Base-by-base conservation (phyloP, 2,888 invertebrate genomes). In the Fragum fragum region DNA sequence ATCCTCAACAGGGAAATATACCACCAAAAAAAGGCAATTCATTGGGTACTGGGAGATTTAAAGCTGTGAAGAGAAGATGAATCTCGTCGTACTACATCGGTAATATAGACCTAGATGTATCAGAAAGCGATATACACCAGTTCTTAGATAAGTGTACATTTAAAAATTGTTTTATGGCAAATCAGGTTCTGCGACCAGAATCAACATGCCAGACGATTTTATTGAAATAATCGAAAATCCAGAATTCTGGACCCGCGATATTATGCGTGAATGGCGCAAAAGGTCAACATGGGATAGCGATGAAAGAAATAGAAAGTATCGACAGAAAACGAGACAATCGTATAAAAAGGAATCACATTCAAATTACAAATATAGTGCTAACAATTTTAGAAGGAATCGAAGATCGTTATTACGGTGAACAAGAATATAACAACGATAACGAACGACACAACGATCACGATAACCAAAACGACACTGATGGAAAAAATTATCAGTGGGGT, bases 201-300 rank as follows among this genome's bases (percentile, higher is more conserved):
- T 39, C 26, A 68, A 68, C 16, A 3, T 68, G 18, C 42, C 36
- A 6, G 36, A 29, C 23, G 23, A 68, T 14, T 68, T 39, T 21
- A 29, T 14, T 39, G 42, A 42, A 23, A 39, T 3, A 68, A 16
- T 68, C 14, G 68, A 68, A n/a, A 42, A 42, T 23, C 29, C 36
- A 26, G 36, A 36, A 5, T 68, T 68, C 68, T 68, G 68, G 68
- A 36, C 68, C 16, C 21, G 1, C 11, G 42, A 21, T 42, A 32
- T 42, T 18, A 29, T 28, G 11, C 61, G 61, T 14, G 28, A 61
- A 28, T 61, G 61, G 61, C 23, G 1, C 1, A 61, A n/a, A 28
- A 61, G 28, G 29, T 18, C 61, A 28, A 29, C 23, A 1, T 61
- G 61, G 61, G 61, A 61, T 11, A 61, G n/a, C n/a, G n/a, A n/a